Conservation (phyloP, 2,797 vertebrate genomes). For the Pyrocephalus nanus region DNA sequence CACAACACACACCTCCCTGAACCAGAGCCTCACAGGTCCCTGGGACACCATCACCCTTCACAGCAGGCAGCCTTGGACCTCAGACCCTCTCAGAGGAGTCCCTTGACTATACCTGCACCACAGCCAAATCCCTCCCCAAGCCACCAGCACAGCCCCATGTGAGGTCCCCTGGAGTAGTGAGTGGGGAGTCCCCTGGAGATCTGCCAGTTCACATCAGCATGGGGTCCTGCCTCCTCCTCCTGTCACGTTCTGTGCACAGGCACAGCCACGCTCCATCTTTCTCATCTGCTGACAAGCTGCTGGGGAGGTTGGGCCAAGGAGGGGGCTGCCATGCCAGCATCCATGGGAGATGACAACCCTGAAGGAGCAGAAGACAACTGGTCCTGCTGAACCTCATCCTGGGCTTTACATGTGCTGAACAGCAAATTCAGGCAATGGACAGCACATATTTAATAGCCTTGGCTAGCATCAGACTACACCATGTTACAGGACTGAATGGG, state of each 20-base stretch:
- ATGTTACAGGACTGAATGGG: not conserved
- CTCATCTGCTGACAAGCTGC: not conserved
- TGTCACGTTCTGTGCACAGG: not conserved
- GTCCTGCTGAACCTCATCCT: not conserved
- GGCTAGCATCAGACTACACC: not conserved
- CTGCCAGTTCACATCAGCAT: not conserved
- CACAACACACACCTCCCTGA: not conserved
- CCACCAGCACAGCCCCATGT: not conserved
- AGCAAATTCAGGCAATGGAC: not conserved
- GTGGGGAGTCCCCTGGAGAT: not conserved
- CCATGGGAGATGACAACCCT: not conserved
- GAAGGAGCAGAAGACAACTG: not conserved
- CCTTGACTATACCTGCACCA: not conserved
- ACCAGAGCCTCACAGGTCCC: not conserved
- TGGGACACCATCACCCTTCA: not conserved
- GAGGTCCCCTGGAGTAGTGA: fast-evolving
- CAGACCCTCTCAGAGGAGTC: not conserved
- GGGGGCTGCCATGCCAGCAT: not conserved
- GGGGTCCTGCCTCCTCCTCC: not conserved
- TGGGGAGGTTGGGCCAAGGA: not conserved
- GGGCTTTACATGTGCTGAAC: not conserved
- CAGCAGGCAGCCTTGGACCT: not conserved
- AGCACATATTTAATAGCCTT: not conserved
- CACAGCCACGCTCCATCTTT: not conserved
- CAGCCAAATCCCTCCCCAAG: not conserved